Base-by-base conservation (phyloP, 2,888 invertebrate species). In the Ryuthela nishihirai region DNA sequence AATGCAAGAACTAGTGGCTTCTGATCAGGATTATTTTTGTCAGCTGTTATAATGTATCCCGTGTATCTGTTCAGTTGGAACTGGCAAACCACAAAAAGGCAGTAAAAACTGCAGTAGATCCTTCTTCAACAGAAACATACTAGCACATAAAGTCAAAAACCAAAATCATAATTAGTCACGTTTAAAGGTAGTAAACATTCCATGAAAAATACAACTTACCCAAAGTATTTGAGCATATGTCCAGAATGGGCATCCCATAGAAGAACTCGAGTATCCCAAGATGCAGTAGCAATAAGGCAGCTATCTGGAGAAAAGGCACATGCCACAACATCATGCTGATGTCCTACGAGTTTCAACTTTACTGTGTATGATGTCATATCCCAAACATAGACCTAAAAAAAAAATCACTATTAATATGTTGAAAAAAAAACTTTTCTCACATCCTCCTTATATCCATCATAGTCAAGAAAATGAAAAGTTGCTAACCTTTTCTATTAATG, bases 271-370 rank as follows among this genome's bases (percentile, higher is more conserved):
- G 79, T 78, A 68, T 80, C 80, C 68, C 72, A 76, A 1, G 78
- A 77, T 2, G 77, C 75, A 9, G 79, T 78, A 2, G 76, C 78
- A 29, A 80, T 69, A 21, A 80, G 69, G 47, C 78, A 76, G 32
- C 78, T 76, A 69, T 79, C 79, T n/a, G 72, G 71, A 35, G 71
- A 71, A 69, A 77, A 78, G 54, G 74, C 74, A 68, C 78, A 78
- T 56, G 73, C 66, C 6, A 72, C 72, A 9, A 79, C 77, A 60
- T 75, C 73, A 68, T 79, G 73, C 34, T 72, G 70, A 67, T 79
- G 79, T 3, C 78, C 79, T n/a, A 69, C 69, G 7, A 79, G 70
- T 39, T 69, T 69, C 15, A 55, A 50, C 44, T 67, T 66, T 12
- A 66, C 34, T 21, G 52, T 63, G 55, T 71, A 72, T 2, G 65